Evolutionary conservation across 2,888 invertebrate species (phyloP), one percentile per base, ranked within the genome.

Genomic region (Platycheirus albimanus): DNA sequence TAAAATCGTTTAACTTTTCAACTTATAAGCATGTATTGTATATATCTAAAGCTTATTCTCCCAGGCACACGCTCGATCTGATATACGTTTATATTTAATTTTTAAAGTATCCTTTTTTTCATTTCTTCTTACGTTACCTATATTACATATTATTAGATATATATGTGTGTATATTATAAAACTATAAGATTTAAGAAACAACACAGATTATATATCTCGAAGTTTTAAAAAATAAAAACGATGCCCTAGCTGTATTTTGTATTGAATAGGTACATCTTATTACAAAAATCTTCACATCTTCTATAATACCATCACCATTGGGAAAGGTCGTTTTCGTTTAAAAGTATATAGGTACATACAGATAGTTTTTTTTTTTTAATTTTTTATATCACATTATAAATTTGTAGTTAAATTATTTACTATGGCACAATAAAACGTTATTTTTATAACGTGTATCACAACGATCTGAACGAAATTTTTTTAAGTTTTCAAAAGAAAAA

Each of bases 301-400:
- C 72, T 71, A 33, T 61, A 77, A 83, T 67, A 72, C 54, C 77
- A 63, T 83, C 77, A 67, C 67, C 41, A 77, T 83, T 77, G 77
- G 63, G 81, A 71, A 76, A 83, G 81, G 77, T 83, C 77, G 66
- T 77, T 83, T 77, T n/a, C n/a, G n/a, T n/a, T n/a, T n/a, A n/a
- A n/a, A 70, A 41, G 20, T 71, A 33, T 41, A 47, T 33, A 51
- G 56, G 33, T 51, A 45, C 13, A 66, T 41, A 58, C 56, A 58
- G 24, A 58, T 58, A 58, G 41, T 54, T 61, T 72, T 8, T 54
- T n/a, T n/a, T n/a, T n/a, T n/a, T n/a, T n/a, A n/a, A n/a, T n/a
- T n/a, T n/a, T n/a, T n/a, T n/a, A n/a, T 30, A 45, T 70, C 41
- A 54, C 47, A 70, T 41, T 47, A 58, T 56, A 38, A n/a, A 51